These are phyloP conservation scores for Plodia interpunctella DNA, from an alignment of 1,140 invertebrate species.

Conservation along the genomic window DNA sequence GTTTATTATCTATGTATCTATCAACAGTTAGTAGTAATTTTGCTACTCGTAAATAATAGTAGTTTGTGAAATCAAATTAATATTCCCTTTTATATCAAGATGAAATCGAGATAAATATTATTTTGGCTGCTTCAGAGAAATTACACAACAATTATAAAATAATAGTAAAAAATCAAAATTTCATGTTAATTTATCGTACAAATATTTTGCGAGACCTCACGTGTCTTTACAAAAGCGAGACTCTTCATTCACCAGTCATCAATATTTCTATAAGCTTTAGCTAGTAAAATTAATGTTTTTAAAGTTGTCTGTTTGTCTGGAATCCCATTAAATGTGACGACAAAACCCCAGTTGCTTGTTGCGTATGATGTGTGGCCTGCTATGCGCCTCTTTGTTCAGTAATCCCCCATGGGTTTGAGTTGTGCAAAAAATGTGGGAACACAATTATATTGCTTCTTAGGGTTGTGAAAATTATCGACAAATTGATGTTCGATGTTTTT, in stretches of 20 bases:
- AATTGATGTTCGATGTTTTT: no score
- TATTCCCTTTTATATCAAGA: no score
- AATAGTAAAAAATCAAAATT: no score
- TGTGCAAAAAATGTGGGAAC: conserved; percentile 63
- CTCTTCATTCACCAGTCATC: conserved; percentile 11
- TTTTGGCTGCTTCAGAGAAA: no score
- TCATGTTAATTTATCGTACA: neutral
- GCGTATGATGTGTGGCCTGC: conserved; percentile 60
- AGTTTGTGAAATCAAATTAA: no score
- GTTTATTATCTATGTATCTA: no score
- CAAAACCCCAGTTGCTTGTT: conserved; percentile 45
- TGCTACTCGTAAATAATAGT: no score
- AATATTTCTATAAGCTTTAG: conserved; percentile 13
- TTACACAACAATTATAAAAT: no score
- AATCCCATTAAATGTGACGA: conserved; percentile 54
- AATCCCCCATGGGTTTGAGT: conserved; percentile 41
- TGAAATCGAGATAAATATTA: no score
- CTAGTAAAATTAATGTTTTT: conserved; percentile 27
- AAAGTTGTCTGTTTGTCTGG: conserved; percentile 44
- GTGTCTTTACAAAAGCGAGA: neutral
- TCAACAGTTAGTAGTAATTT: no score
- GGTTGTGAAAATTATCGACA: conserved; percentile 22
- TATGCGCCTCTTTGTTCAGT: conserved; percentile 55
- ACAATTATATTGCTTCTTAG: conserved; percentile 32
- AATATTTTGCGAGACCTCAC: neutral